Conservation (phyloP, 2,888 invertebrate genomes). For the Melinaea menophilus region DNA sequence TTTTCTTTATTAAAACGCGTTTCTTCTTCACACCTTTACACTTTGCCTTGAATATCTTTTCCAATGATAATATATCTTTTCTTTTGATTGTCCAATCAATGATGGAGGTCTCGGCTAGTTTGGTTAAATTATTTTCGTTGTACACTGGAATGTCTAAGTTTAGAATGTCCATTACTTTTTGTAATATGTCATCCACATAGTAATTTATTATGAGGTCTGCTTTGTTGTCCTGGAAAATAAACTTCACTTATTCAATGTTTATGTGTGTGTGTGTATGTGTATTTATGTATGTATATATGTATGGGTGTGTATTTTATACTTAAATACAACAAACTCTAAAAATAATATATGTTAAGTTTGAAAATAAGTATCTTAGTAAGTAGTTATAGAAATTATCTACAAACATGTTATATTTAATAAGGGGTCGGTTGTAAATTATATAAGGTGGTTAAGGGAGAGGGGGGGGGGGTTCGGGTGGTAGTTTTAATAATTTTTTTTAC, state of each 20-base stretch:
- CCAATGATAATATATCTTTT: slow-evolving; percentile 78
- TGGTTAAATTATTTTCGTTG: slow-evolving; percentile 82
- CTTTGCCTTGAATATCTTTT: slow-evolving; percentile 75
- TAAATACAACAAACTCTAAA: no score
- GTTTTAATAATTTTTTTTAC: no score
- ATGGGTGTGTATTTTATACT: no score
- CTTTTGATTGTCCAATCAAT: slow-evolving; percentile 86
- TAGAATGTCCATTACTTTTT: slow-evolving; percentile 84
- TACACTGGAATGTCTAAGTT: slow-evolving; percentile 86
- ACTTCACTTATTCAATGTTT: background rate
- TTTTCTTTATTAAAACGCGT: slow-evolving; percentile 58
- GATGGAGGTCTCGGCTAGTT: slow-evolving; percentile 60
- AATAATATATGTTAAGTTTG: no score
- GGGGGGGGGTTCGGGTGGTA: no score
- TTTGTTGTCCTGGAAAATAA: slow-evolving; percentile 86
- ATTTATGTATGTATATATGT: no score
- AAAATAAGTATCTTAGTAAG: no score
- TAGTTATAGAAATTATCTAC: no score
- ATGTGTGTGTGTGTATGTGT: no score
- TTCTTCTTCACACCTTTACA: slow-evolving; percentile 72
- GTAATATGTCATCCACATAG: slow-evolving; percentile 91
- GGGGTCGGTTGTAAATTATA: no score
- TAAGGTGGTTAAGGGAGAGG: no score
- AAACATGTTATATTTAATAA: no score
- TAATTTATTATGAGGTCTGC: slow-evolving; percentile 92